Evolutionary conservation across 1,140 invertebrate species (phyloP), one percentile per base, ranked within the genome.

Genomic region (Bilobella aurantiaca): DNA sequence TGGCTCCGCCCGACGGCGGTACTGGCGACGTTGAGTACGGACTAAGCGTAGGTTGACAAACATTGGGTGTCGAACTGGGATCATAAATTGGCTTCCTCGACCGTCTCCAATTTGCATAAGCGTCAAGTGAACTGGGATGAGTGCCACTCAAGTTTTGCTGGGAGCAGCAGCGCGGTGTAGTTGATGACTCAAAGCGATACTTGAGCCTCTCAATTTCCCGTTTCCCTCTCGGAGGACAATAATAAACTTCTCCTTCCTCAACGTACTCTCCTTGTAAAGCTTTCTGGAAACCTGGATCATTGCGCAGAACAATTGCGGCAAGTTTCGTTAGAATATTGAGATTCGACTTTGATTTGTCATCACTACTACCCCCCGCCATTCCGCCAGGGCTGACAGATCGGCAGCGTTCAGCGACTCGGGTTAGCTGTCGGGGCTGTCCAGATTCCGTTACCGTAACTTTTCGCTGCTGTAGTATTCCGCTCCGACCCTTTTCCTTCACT

Each of bases 271-370:
- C 5, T 1, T 31, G 34, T 1, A 73, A 58, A 14, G 69, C 37
- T 23, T 31, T 59, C 46, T 69, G 68, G 21, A 73, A 64, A 16
- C 63, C 28, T 16, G 63, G 63, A 66, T 73, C 69, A 56, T 62
- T 68, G 37, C 66, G 70, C 1, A 74, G 69, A 47, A 86, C 84
- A 37, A 92, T 75, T 2, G 83, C 81, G 0, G 87, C 89, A 27
- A 87, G 84, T 77, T 90, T 90, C 73, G 88, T 90, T 68, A 91
- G 91, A 1, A 92, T 84, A 74, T 93, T 90, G 34, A 91, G 91
- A 73, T 88, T 88, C 0, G 89, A 89, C 81, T 73, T 66, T 27
- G 74, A 70, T 58, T 23, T 23, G 5, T 53, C 12, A 5, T 23
- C 14, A 53, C 49, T n/a, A 42, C 8, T n/a, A 8, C 28, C 72